phyloP scores from a whole-genome alignment of 2,888 invertebrate genomes.

The Oxyscelio sp. region DNA sequence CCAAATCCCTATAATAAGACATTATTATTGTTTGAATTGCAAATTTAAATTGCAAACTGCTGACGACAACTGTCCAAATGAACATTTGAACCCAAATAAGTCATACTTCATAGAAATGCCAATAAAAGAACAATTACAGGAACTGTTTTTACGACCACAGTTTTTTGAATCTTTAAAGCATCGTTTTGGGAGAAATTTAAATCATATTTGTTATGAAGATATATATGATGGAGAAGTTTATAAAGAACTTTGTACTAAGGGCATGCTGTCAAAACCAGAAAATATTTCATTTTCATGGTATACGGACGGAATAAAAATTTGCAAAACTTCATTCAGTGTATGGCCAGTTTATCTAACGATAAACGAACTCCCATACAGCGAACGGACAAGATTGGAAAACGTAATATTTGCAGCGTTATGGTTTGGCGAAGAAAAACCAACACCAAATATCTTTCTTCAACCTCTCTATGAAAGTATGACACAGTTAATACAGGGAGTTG shows the following conservation, averaged over 20 bases:
- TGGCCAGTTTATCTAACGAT: conserved; percentile 74
- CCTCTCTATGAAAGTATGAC: conserved; percentile 16
- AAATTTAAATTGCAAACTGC: conserved; percentile 8
- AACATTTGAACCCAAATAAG: not conserved
- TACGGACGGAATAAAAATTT: conserved; percentile 72
- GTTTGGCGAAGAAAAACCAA: too few relatives aligned
- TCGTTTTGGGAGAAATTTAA: conserved; percentile 58
- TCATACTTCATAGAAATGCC: too few relatives aligned
- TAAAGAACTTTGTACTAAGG: conserved; percentile 44
- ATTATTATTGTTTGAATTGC: conserved; percentile 54
- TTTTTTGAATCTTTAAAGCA: conserved; percentile 66
- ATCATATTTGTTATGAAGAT: conserved; percentile 31
- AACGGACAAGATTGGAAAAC: conserved; percentile 67
- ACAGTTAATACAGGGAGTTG: conserved; percentile 1
- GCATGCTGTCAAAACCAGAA: conserved; percentile 16
- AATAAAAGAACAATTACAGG: conserved; percentile 41
- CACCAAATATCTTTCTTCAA: conserved; percentile 46
- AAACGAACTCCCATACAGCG: conserved; percentile 73
- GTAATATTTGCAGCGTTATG: conserved; percentile 69
- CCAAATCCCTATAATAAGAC: conserved; percentile 2
- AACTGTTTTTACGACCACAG: conserved; percentile 24
- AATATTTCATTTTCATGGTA: conserved; percentile 70
- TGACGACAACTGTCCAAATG: conserved; percentile 16
- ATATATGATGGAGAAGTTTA: conserved; percentile 63
- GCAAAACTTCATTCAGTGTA: conserved; percentile 50